Evolutionary conservation across 2,797 vertebrate species (phyloP), one percentile per base, ranked within the genome.

Genomic region (Hemibagrus guttatus): DNA sequence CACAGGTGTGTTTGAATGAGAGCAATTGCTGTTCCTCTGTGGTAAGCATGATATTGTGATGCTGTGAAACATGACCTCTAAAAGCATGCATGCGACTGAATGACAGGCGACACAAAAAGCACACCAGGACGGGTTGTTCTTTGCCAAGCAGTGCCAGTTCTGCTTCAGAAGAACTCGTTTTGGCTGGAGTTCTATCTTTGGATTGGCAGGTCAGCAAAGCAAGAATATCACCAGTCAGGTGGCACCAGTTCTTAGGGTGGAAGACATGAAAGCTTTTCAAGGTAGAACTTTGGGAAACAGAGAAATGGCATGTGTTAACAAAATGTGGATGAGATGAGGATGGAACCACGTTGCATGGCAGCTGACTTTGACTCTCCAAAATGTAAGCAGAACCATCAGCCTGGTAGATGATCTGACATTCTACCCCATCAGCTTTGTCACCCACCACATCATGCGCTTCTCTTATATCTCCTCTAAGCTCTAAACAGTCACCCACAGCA

Each of bases 251-350:
- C 94, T 95, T 96, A 95, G 95, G 96, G 94, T 97, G 96, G 84
- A 97, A 97, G 91, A 97, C 97, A 91, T 95, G 95, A 94, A 97
- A 97, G 93, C 96, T 96, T 95, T 96, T 96, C 94, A 96, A 94
- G 93, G 96, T 95, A 59, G 96, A 96, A 92, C 96, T 96, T 92
- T 96, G 93, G 93, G 96, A 97, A 91, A 95, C 96, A 95, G 96
- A 96, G 95, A 97, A 96, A 95, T 97, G 96, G 95, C 97, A 97
- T 91, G 96, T 97, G 93, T 95, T 97, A 92, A 97, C 95, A 94
- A 97, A 96, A 58, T 74, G 76, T 61, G 84, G 83, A 46, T 52
- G 84, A 83, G 71, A 75, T 2, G 63, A 82, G 49, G 86, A 86
- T 12, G 86, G 64, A 64, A 85, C 87, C 31, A 75, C 94, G 39